phyloP scores from a whole-genome alignment of 2,113 vertebrate genomes.

The Sinocyclocheilus anophthalmus region DNA sequence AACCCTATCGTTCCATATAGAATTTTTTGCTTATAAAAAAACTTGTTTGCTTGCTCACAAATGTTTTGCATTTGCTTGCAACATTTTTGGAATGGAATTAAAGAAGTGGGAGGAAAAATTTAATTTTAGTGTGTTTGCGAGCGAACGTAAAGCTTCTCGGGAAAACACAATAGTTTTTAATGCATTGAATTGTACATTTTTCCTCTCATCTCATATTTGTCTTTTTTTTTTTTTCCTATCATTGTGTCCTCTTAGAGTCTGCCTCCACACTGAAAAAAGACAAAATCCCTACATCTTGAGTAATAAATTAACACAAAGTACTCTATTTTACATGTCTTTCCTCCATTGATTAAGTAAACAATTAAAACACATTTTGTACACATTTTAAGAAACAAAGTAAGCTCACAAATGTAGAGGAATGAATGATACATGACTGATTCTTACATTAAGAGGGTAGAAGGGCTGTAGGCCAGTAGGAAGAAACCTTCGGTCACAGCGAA shows the following conservation, averaged over 20 bases:
- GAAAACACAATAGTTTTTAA: no score
- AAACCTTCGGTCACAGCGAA: neutral
- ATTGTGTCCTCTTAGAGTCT: neutral
- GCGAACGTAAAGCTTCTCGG: no score
- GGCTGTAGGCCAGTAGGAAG: neutral
- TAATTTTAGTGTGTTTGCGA: neutral
- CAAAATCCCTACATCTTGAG: neutral
- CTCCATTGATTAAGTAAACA: constrained; percentile 34
- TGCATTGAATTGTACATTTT: neutral
- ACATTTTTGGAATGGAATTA: no score
- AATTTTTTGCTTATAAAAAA: no score
- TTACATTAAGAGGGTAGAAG: neutral
- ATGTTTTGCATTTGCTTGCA: no score
- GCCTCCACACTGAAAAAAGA: constrained; percentile 12
- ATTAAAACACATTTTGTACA: constrained; percentile 16
- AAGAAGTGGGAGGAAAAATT: neutral
- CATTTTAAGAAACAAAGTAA: neutral
- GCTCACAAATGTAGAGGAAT: neutral
- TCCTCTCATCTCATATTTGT: neutral
- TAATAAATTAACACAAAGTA: constrained; percentile 54
- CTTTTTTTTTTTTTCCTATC: neutral
- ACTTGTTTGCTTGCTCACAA: no score
- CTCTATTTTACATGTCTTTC: constrained; percentile 35
- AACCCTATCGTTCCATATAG: no score
- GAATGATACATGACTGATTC: neutral